Base-by-base conservation (phyloP, 1,140 invertebrate species). In the Panagrolaimus sp. region DNA sequence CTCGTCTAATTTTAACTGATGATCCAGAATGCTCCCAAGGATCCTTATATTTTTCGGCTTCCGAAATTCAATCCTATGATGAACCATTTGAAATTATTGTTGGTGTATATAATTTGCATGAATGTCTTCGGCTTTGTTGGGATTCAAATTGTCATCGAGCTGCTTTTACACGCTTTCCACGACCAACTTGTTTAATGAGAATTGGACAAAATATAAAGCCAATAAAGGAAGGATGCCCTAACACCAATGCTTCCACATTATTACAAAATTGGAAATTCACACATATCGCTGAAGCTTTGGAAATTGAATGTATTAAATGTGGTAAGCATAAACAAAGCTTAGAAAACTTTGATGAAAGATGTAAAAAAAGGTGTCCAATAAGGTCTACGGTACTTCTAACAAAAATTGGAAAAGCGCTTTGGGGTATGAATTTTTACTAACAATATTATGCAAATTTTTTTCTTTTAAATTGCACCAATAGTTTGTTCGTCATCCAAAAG, bases 131-230 rank as follows among this genome's bases (percentile, higher is more conserved):
- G 44, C 62, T 67, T 38, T 82, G 82, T 63, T 81, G 67, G 47
- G 74, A 78, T 44, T 52, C 76, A 21, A 71, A 71, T 28, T 83
- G 82, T 67, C 47, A 68, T 26, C 52, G 69, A 21, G 80, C 80
- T n/a, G 80, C 80, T 9, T 82, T 78, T 66, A 82, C 82, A 14
- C 80, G 79, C 52, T 82, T 83, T 70, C 80, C 80, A n/a, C 76
- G 82, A 63, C 72, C 75, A 38, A 71, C 74, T 43, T 82, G 80
- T 73, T 71, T 82, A 38, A 38, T 38, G 32, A 38, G 32, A 38
- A 38, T 79, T 55, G 58, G 63, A 63, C 38, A 45, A 21, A 67
- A 52, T 45, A n/a, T 74, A 58, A 28, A 38, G 32, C 24, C 63
- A 48, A 28, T 71, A 44, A 63, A 72, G 17, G 24, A 52, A 47